phyloP scores from a whole-genome alignment of 2,113 vertebrate species.

The Rynchops niger region DNA sequence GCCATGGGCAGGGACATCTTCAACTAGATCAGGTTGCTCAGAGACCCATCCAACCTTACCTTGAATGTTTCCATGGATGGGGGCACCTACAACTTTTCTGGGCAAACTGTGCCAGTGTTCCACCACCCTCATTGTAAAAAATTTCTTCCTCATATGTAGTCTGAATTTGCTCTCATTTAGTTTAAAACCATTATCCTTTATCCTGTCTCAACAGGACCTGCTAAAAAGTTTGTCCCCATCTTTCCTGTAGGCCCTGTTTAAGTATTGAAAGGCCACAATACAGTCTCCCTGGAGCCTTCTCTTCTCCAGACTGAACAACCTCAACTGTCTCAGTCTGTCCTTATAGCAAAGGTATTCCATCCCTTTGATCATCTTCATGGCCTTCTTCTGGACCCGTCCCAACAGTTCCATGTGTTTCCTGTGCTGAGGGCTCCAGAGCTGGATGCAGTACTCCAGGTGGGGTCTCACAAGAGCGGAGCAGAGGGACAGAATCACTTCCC shows the following conservation, averaged over 20 bases:
- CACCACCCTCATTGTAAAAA: background rate
- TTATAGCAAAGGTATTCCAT: background rate
- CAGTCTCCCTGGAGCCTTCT: background rate
- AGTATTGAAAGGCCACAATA: background rate
- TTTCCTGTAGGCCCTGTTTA: background rate
- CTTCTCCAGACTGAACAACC: background rate
- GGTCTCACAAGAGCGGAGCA: background rate
- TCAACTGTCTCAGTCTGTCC: background rate
- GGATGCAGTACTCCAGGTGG: fast-evolving
- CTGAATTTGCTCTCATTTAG: background rate
- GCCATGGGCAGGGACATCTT: background rate
- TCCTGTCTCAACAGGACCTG: background rate
- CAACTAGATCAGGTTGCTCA: background rate
- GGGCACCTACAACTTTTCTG: background rate
- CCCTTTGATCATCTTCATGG: background rate
- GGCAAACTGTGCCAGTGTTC: background rate
- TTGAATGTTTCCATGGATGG: background rate
- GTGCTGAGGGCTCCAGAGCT: too few species aligned
- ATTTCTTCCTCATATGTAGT: background rate
- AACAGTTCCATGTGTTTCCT: too few species aligned
- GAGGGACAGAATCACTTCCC: background rate
- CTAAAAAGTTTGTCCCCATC: background rate
- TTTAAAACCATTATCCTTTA: background rate
- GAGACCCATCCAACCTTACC: background rate
- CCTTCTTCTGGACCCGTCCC: background rate